phyloP scores from a whole-genome alignment of 2,113 vertebrate genomes.

The Puntigrus tetrazona region DNA sequence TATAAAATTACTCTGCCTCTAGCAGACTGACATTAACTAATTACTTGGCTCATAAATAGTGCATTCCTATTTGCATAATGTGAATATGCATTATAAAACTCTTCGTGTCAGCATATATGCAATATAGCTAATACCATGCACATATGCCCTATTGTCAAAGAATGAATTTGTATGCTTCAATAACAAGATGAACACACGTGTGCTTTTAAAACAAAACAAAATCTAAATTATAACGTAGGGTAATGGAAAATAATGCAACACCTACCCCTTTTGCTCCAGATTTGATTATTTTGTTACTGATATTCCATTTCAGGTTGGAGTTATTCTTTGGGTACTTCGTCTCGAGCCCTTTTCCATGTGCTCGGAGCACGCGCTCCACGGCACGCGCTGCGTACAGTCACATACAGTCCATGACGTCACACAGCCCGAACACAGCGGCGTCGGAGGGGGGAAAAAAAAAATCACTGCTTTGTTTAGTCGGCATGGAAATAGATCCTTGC shows the following conservation, averaged over 20 bases:
- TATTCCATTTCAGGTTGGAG: slow-evolving; percentile 60
- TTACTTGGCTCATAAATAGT: slow-evolving; percentile 14
- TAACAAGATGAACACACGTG: slow-evolving; percentile 7
- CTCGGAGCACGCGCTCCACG: slow-evolving; percentile 73
- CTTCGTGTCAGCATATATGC: background rate
- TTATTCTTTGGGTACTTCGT: slow-evolving; percentile 57
- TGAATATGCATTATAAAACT: slow-evolving; percentile 19
- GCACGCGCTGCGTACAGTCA: slow-evolving; percentile 60
- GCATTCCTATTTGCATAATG: background rate
- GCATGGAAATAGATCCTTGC: background rate
- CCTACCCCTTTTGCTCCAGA: slow-evolving; percentile 14
- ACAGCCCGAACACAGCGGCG: slow-evolving; percentile 48
- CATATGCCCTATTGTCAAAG: slow-evolving; percentile 6
- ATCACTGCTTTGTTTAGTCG: slow-evolving; percentile 13
- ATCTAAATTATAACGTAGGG: background rate
- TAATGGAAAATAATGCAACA: background rate
- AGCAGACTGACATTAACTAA: background rate
- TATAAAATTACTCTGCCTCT: background rate
- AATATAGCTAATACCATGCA: background rate
- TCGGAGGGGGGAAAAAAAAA: slow-evolving; percentile 7
- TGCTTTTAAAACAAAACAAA: background rate
- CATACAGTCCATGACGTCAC: slow-evolving; percentile 74
- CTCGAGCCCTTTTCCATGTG: slow-evolving; percentile 75
- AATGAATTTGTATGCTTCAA: slow-evolving; percentile 12
- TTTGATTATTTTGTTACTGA: background rate